phyloP scores from a whole-genome alignment of 1,140 invertebrate genomes.

The Aphidius ervi region DNA sequence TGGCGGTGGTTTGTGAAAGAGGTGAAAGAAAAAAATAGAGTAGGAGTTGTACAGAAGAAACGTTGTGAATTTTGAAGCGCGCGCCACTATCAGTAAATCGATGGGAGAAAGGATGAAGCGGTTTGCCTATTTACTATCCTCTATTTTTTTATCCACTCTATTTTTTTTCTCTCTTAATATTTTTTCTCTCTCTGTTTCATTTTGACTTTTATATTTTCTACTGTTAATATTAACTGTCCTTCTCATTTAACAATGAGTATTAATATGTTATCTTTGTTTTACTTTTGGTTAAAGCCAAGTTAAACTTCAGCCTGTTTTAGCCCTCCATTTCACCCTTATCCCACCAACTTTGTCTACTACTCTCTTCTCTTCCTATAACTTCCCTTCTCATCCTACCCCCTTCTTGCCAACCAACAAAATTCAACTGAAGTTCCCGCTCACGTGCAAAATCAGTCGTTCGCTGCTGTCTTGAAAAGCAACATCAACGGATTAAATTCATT shows the following conservation, averaged over 20 bases:
- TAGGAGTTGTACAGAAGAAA: background rate
- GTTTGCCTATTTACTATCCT: conserved; percentile 3
- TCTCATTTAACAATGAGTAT: conserved; percentile 25
- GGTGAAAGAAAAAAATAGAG: background rate
- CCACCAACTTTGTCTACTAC: conserved; percentile 1
- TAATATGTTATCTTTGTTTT: no score
- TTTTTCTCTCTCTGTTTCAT: conserved; percentile 3
- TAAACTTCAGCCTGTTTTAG: no score
- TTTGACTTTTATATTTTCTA: no score
- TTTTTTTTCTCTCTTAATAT: background rate
- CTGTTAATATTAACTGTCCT: conserved; percentile 8
- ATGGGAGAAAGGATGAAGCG: conserved; percentile 25
- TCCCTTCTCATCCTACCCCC: conserved; percentile 4
- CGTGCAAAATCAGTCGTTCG: conserved; percentile 17
- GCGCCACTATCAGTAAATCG: conserved; percentile 34
- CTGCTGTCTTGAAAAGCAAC: conserved; percentile 5
- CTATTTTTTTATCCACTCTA: background rate
- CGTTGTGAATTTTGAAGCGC: conserved; percentile 23
- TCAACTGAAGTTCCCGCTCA: conserved; percentile 9
- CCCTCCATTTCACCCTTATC: background rate
- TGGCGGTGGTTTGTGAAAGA: background rate
- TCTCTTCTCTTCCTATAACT: background rate
- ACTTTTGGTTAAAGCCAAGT: no score
- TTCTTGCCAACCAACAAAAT: conserved; percentile 4
- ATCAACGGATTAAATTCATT: background rate